phyloP scores from a whole-genome alignment of 2,888 invertebrate species.

The Erebia ligea region DNA sequence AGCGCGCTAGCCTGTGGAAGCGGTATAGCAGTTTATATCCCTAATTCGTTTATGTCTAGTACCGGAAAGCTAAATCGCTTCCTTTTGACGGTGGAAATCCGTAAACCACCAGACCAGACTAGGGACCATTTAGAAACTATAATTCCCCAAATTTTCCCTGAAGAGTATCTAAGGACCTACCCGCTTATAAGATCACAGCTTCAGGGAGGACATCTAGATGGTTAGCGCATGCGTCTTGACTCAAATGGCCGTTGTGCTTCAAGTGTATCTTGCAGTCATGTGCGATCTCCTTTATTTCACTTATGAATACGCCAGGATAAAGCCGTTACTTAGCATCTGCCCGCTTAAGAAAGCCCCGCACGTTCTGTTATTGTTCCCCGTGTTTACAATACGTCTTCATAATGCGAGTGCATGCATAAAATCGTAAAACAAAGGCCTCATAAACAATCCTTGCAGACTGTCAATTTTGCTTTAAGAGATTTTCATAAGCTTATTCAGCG shows the following conservation, averaged over 20 bases:
- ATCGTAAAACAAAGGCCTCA: constrained; percentile 34
- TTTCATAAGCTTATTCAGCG: constrained; percentile 11
- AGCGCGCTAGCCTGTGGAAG: too few relatives aligned
- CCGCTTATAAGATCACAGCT: too few relatives aligned
- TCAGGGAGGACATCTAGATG: too few relatives aligned
- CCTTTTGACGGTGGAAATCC: too few relatives aligned
- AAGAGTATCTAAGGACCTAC: too few relatives aligned
- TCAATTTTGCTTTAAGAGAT: constrained; percentile 16
- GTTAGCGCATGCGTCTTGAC: too few relatives aligned
- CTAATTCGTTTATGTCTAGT: too few relatives aligned
- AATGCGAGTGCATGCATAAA: constrained; percentile 36
- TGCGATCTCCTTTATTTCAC: constrained; percentile 20
- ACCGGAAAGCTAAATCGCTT: too few relatives aligned
- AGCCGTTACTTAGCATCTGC: constrained; percentile 31
- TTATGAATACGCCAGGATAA: constrained; percentile 35
- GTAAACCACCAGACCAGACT: too few relatives aligned
- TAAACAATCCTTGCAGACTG: constrained; percentile 29
- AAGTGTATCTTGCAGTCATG: not conserved
- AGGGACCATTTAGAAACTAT: too few relatives aligned
- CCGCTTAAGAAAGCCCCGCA: constrained; percentile 33
- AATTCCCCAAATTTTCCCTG: too few relatives aligned
- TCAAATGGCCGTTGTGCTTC: not conserved
- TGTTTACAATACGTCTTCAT: constrained; percentile 38
- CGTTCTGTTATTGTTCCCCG: constrained; percentile 37
- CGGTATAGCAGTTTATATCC: too few relatives aligned